These are phyloP conservation scores for Stichodactyla mertensii DNA, from an alignment of 64 coral and sea anemone genomes.

Conservation along the genomic window DNA sequence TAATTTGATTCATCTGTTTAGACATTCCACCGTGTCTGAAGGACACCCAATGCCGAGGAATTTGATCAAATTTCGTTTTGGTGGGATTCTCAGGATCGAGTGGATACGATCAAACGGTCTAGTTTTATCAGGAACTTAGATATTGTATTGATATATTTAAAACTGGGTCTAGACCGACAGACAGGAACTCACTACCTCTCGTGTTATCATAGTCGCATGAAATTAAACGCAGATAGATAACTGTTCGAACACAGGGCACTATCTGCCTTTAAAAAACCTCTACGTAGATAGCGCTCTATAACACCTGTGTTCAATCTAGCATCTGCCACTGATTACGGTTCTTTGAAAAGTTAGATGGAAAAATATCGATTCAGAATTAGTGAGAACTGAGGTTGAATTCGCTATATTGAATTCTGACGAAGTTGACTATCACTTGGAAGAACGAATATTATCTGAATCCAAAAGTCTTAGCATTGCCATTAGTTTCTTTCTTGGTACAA, in stretches of 20 bases:
- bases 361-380: neutral
- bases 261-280: neutral
- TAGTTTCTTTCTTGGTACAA: no score
- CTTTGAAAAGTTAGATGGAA: neutral
- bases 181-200: neutral
- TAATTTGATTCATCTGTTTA: neutral
- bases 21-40: neutral
- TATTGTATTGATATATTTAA: neutral
- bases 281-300: neutral
- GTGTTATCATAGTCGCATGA: neutral
- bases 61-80: neutral
- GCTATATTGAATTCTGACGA: neutral
- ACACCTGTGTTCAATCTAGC: neutral
- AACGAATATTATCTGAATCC: neutral
- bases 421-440: neutral
- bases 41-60: neutral
- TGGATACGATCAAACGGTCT: neutral
- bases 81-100: no score
- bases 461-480: neutral
- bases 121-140: neutral
- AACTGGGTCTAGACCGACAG: neutral
- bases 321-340: neutral
- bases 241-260: neutral
- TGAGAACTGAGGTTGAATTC: neutral
- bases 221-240: neutral